These are phyloP conservation scores for Scrobipalpa costella DNA, from an alignment of 2,888 invertebrate genomes.

Conservation along the genomic window DNA sequence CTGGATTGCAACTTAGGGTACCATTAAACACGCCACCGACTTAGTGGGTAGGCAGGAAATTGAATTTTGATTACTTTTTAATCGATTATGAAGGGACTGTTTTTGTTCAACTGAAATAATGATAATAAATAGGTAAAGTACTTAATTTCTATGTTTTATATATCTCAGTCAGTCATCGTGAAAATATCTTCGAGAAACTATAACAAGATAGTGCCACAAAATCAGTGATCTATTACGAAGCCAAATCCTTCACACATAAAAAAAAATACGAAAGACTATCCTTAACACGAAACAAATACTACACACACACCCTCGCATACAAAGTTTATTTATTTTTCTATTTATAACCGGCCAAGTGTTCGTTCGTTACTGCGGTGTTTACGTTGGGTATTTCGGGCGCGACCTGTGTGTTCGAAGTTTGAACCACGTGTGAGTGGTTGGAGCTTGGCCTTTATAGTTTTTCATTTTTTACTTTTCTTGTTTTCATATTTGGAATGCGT, in stretches of 20 bases:
- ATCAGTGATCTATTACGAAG: neutral
- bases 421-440: conserved; percentile 53
- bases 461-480: conserved; percentile 25
- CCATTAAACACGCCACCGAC: too few species aligned
- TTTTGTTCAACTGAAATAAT: too few species aligned
- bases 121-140: too few species aligned
- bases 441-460: conserved; percentile 48
- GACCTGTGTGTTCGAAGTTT: conserved; percentile 59
- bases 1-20: too few species aligned
- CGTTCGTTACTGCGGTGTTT: conserved; percentile 70
- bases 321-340: conserved; percentile 66
- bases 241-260: neutral
- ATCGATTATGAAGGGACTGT: too few species aligned
- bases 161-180: too few species aligned
- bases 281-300: neutral
- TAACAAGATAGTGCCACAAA: too few species aligned
- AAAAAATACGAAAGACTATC: neutral
- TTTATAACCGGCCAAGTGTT: conserved; percentile 72
- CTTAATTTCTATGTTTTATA: too few species aligned
- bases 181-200: too few species aligned
- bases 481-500: conserved; percentile 21
- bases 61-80: too few species aligned
- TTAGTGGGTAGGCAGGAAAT: too few species aligned
- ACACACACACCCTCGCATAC: conserved; percentile 41
- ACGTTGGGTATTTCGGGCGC: conserved; percentile 73